Conservation (phyloP, 2,888 invertebrate genomes). For the Ctena decussata region DNA sequence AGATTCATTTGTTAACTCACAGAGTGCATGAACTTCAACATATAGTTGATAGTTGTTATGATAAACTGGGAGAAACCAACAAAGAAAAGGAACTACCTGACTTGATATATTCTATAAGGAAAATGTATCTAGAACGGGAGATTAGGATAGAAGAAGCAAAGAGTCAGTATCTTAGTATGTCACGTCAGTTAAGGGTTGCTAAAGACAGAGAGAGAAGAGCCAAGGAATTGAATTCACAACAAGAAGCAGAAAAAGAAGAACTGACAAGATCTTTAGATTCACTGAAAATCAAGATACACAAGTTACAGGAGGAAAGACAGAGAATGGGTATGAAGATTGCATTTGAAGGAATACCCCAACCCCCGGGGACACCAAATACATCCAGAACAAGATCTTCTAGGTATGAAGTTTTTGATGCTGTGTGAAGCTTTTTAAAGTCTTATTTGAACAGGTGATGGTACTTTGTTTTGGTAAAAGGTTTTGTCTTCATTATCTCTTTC, state of each 20-base stretch:
- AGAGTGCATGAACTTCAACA: slow-evolving; percentile 57
- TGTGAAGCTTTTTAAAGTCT: no score
- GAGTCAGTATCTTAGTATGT: slow-evolving; percentile 33
- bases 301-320: slow-evolving; percentile 61
- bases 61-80: slow-evolving; percentile 57
- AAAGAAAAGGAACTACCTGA: slow-evolving; percentile 58
- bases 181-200: slow-evolving; percentile 24
- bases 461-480: no score
- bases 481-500: no score
- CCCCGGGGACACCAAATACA: not conserved
- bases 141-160: slow-evolving; percentile 59
- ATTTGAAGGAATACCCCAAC: slow-evolving; percentile 20
- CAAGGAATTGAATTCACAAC: slow-evolving; percentile 24
- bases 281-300: slow-evolving; percentile 58
- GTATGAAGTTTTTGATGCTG: no score
- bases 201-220: slow-evolving; percentile 41
- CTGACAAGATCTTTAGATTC: slow-evolving; percentile 43
- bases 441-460: no score
- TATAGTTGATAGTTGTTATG: slow-evolving; percentile 59
- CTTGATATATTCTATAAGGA: slow-evolving; percentile 46
- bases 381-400: not conserved
- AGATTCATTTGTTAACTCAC: slow-evolving; percentile 42
- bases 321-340: slow-evolving; percentile 62
- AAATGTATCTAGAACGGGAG: slow-evolving; percentile 51
- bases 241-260: slow-evolving; percentile 52